Base-by-base conservation (phyloP, 2,797 vertebrate genomes). In the Natrix natrix region DNA sequence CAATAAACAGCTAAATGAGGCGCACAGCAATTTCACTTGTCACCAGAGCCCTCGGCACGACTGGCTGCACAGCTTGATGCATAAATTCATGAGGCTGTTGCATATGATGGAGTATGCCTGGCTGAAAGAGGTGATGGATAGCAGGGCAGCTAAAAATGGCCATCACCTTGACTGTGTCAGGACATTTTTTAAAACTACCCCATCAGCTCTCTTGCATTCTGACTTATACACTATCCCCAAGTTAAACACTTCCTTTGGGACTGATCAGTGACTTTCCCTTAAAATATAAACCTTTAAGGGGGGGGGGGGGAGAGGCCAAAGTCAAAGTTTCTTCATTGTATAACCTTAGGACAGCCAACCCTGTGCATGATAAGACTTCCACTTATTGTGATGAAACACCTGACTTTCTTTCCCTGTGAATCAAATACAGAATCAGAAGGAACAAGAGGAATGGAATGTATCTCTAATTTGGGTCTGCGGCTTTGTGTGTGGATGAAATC, bases 1-100 rank as follows among this genome's bases (percentile, higher is more conserved):
- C 98, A 98, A 98, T 98, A 98, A 98, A 98, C 98, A 98, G 98
- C 97, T 98, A 98, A 98, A 98, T 98, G 98, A 98, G 98, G 98
- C 98, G 97, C 98, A 98, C 97, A 98, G 98, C 97, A 98, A 98
- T 98, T 98, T 98, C 97, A 97, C 98, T 98, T 98, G 98, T 98
- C 98, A 98, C 97, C 97, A 97, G 97, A 98, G 97, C 97, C 98
- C 98, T 98, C 97, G 97, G 98, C 97, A 98, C 97, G 97, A 98
- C 97, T 98, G 98, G 98, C 98, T 98, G 98, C 98, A 98, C 98
- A 98, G 98, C 97, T 97, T 98, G 98, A 98, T 98, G 98, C 98
- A 98, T 98, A 98, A 98, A 98, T 98, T 98, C 98, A 98, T 98
- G 97, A 98, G 97, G 97, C 98, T 98, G 98, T 98, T 98, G 98